Conservation (phyloP, 2,888 invertebrate genomes). For the Yponomeuta malinellus region DNA sequence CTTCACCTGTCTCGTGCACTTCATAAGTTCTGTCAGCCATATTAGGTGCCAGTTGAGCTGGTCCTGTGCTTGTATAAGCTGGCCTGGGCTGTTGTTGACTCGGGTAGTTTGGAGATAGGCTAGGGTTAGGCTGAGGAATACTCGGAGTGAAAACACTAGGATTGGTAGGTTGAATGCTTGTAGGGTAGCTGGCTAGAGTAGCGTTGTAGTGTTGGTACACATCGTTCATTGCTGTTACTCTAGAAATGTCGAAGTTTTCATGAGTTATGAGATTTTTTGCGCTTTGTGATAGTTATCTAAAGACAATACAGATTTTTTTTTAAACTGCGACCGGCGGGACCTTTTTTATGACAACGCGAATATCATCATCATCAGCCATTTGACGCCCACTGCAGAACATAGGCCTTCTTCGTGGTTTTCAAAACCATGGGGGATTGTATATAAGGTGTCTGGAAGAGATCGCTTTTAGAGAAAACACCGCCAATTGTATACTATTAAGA, state of each 20-base stretch:
- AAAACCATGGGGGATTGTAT: too few species aligned
- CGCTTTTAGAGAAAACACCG: too few species aligned
- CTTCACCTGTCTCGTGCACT: conserved; percentile 78
- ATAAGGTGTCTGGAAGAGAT: too few species aligned
- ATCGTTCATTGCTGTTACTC: conserved; percentile 82
- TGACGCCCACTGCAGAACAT: too few species aligned
- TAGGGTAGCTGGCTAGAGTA: conserved; percentile 24
- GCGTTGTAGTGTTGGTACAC: conserved; percentile 79
- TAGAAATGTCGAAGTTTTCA: conserved; percentile 33
- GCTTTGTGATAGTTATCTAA: too few species aligned
- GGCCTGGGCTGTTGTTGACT: not conserved
- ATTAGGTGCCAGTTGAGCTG: not conserved
- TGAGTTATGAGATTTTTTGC: not conserved
- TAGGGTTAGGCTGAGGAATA: not conserved
- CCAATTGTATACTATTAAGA: too few species aligned
- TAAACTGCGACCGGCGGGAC: too few species aligned
- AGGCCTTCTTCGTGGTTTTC: too few species aligned
- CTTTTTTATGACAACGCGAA: too few species aligned
- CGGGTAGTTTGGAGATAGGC: not conserved
- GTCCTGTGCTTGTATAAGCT: not conserved
- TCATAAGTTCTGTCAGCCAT: conserved; percentile 51
- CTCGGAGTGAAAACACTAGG: not conserved
- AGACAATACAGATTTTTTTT: too few species aligned
- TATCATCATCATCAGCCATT: too few species aligned
- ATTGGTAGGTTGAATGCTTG: not conserved